These are phyloP conservation scores for Anarhynchus alexandrinus DNA, from an alignment of 2,113 vertebrate genomes.

Conservation along the genomic window DNA sequence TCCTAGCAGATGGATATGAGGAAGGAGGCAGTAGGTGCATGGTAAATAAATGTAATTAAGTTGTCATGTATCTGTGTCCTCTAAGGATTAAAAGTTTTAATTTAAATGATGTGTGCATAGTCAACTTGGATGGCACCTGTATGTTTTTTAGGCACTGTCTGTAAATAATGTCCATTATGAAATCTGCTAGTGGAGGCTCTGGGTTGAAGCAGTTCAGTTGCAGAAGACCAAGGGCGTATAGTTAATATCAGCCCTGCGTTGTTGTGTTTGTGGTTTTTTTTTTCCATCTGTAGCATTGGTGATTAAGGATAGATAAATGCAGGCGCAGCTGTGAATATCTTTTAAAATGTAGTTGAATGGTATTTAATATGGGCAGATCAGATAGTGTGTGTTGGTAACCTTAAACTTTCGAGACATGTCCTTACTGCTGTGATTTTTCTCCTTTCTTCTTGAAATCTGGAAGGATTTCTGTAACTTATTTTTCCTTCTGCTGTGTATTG, in stretches of 20 bases:
- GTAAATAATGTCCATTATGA: not conserved
- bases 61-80: not conserved
- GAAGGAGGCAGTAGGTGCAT: not conserved
- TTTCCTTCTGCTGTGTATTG: not conserved
- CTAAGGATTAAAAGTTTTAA: not conserved
- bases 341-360: not conserved
- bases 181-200: not conserved
- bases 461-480: not conserved
- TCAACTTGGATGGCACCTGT: not conserved
- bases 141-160: not conserved
- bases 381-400: not conserved
- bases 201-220: not conserved
- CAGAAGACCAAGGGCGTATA: not conserved
- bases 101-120: not conserved
- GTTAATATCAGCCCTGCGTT: not conserved
- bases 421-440: not conserved
- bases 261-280: not conserved
- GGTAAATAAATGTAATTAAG: not conserved
- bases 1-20: not conserved
- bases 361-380: not conserved
- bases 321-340: not conserved
- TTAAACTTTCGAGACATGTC: not conserved
- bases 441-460: not conserved
- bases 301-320: not conserved
- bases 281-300: not conserved